Conservation (phyloP, 2,797 vertebrate species). For the Columba guinea region DNA sequence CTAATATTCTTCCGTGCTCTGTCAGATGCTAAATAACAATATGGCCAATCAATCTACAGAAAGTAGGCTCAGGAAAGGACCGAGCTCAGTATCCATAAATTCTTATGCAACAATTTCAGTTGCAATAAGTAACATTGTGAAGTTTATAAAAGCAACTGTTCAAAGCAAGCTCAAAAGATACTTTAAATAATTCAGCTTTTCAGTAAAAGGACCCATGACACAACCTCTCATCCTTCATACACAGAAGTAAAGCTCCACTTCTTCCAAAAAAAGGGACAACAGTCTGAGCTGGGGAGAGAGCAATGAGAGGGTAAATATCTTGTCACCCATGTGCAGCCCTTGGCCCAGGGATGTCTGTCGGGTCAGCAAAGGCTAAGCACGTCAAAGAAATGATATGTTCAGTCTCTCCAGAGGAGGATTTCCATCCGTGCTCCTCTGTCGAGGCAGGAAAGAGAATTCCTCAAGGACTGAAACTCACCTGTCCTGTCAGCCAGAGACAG, state of each 20-base stretch:
- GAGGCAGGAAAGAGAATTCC: constrained; percentile 28
- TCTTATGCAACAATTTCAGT: constrained; percentile 31
- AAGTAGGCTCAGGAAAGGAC: constrained; percentile 36
- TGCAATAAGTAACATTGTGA: not conserved
- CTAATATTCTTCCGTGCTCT: constrained; percentile 78
- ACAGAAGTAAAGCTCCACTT: not conserved
- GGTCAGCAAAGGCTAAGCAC: constrained; percentile 52
- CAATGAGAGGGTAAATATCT: not conserved
- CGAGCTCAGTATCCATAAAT: constrained; percentile 48
- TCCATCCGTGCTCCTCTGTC: constrained; percentile 19
- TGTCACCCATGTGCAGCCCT: not conserved
- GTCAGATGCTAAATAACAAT: constrained; percentile 80
- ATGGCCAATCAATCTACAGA: constrained; percentile 75
- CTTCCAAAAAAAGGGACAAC: not conserved
- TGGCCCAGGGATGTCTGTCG: not conserved
- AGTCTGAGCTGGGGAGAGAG: not conserved
- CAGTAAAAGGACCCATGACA: not conserved
- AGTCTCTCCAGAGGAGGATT: constrained; percentile 12
- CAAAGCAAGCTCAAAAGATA: constrained; percentile 18
- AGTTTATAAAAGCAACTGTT: constrained; percentile 22
- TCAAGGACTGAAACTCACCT: constrained; percentile 49
- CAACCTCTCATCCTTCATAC: not conserved
- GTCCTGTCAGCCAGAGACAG: constrained; percentile 40
- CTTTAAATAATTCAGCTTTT: constrained; percentile 32
- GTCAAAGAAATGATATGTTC: constrained; percentile 31